A percentile compares a stretch with the other conserved stretches of the same genome.
Conservation (phyloP, 37 sponge, comb jelly and placozoan genomes). For the Corticium candelabrum region DNA sequence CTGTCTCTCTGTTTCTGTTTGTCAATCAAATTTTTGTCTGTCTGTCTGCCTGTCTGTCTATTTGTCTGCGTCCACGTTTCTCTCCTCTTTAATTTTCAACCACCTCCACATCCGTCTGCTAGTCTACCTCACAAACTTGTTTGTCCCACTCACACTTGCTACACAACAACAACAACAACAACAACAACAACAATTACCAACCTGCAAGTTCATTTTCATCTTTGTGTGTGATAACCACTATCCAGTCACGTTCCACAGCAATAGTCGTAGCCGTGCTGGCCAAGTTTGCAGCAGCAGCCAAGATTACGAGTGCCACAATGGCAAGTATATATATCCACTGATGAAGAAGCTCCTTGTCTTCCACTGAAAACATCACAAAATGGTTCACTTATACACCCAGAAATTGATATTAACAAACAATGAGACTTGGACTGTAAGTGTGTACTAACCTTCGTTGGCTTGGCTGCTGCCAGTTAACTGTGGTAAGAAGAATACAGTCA, state of each 20-base stretch:
- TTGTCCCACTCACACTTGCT: no score
- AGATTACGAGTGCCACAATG: conserved; percentile 29
- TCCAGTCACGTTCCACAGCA: conserved; percentile 92
- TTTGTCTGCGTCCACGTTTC: no score
- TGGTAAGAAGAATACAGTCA: neutral
- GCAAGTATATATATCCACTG: neutral
- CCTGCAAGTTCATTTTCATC: conserved; percentile 63
- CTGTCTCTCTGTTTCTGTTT: no score
- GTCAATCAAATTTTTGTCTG: no score
- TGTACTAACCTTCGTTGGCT: no score
- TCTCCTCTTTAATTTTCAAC: no score
- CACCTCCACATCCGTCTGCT: no score
- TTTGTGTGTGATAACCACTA: conserved; percentile 75
- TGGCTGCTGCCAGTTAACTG: neutral
- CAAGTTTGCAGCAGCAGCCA: conserved; percentile 61
- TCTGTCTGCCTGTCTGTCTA: no score
- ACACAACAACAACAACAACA: no score
- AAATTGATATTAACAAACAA: neutral
- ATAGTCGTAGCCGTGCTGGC: conserved; percentile 76
- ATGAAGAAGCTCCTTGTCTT: neutral
- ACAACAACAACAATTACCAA: no score
- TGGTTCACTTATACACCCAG: neutral
- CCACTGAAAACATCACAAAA: neutral
- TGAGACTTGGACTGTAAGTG: neutral
- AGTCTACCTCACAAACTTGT: no score